phyloP scores from a whole-genome alignment of 2,113 vertebrate species.

The Ictalurus furcatus region DNA sequence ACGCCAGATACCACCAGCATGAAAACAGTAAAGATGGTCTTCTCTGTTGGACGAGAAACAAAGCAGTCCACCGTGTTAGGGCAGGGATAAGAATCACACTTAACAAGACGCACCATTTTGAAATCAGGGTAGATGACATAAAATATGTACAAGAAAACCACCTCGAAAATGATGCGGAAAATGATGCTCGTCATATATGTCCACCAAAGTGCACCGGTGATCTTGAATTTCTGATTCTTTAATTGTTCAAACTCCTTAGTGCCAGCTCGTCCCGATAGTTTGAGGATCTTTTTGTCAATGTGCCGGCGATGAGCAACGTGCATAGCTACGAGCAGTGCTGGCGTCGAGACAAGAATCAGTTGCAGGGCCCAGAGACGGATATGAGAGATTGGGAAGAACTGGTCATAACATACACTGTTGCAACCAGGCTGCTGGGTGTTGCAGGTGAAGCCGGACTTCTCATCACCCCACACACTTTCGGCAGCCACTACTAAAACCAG shows the following conservation, averaged over 20 bases:
- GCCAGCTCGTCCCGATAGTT: constrained; percentile 78
- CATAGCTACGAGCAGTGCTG: constrained; percentile 94
- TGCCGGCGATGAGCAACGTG: constrained; percentile 95
- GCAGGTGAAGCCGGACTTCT: constrained; percentile 92
- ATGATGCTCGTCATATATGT: constrained; percentile 92
- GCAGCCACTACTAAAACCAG: constrained; percentile 96
- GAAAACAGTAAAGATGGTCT: constrained; percentile 96
- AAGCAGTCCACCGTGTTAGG: constrained; percentile 99
- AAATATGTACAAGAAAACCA: constrained; percentile 94
- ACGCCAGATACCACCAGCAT: constrained; percentile 93
- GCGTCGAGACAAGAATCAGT: constrained; percentile 94
- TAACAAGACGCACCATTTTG: constrained; percentile 93
- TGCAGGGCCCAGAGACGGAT: constrained; percentile 96
- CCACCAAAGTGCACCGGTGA: constrained; percentile 93
- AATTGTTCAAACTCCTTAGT: constrained; percentile 87
- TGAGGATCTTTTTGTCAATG: constrained; percentile 88
- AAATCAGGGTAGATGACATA: constrained; percentile 94
- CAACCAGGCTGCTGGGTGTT: constrained; percentile 98
- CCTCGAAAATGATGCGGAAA: constrained; percentile 90
- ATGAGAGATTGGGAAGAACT: constrained; percentile 97
- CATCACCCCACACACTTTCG: constrained; percentile 95
- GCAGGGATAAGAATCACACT: constrained; percentile 93
- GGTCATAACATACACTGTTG: constrained; percentile 96
- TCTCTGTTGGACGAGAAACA: constrained; percentile 94
- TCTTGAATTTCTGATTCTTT: constrained; percentile 91